Base-by-base conservation (phyloP, 2,797 vertebrate species). In the Chaenodraco wilsoni region DNA sequence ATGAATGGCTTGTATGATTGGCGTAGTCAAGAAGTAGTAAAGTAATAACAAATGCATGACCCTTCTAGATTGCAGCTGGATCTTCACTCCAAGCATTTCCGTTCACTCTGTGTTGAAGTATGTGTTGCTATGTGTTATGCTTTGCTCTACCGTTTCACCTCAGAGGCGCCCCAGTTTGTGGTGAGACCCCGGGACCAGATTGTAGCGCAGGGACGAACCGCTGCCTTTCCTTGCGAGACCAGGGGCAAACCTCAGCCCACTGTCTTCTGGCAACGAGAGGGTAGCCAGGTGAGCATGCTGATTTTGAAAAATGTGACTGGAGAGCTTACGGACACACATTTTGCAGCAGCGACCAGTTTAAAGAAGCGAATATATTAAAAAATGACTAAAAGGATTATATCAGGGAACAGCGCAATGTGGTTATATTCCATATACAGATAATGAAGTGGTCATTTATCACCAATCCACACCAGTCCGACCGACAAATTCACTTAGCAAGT, bases 221-320 rank as follows among this genome's bases (percentile, higher is more conserved):
- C 97, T 72, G 96, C 95, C 63, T 99, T 99, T 89, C 97, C 97
- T 71, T 99, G 98, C 81, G 97, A 98, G 94, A 99, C 98, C 41
- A 97, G 96, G 88, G 98, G 98, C 72, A 99, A 99, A 84, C 98
- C 98, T 49, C 98, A 99, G 75, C 98, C 98, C 40, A 96, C 98
- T 48, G 97, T 99, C 72, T 99, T 99, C 93, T 99, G 98, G 98
- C 98, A 99, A 86, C 96, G 96, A 81, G 98, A 99, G 88, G 98
- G 97, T 66, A 98, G 97, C 82, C 97, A 99, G 97, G 98, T 99
- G 84, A 96, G 96, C 14, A 71, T 3, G 51, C 56, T 9, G 58
- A 72, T 62, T 57, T 69, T 9, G 44, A 43, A 14, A 5, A 37
- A 4, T 50, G 46, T 46, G 3, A 4, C 3, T 62, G 21, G 3